Evolutionary conservation across 1,140 invertebrate genomes (phyloP).

Genomic region (Ctenoplectra terminalis): DNA sequence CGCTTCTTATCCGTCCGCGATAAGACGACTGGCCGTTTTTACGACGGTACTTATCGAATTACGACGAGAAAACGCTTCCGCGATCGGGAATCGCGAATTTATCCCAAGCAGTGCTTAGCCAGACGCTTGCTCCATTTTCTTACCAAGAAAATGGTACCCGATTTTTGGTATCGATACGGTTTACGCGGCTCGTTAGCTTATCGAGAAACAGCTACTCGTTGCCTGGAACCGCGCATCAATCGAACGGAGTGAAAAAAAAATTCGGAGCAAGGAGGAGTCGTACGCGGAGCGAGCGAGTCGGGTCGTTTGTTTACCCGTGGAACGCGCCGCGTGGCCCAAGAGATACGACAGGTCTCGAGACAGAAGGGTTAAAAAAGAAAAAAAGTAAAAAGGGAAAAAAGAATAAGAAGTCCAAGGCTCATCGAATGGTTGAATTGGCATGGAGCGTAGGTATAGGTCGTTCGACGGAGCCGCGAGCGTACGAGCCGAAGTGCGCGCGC

Average conservation of each 20-base stretch:
- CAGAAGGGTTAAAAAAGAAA: too few species aligned
- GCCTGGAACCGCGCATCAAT: too few species aligned
- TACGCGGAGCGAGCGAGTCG: not conserved
- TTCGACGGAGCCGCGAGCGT: constrained; percentile 11
- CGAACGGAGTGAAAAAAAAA: not conserved
- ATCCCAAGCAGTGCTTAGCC: not conserved
- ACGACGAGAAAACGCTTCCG: not conserved
- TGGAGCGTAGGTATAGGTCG: not conserved
- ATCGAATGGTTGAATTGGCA: constrained; percentile 40
- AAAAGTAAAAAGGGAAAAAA: not conserved
- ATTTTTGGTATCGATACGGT: not conserved
- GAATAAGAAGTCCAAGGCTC: constrained; percentile 11
- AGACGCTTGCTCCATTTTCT: not conserved
- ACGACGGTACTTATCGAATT: not conserved
- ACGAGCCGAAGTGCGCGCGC: constrained; percentile 51
- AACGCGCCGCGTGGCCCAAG: constrained; percentile 9
- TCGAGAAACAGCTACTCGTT: not conserved
- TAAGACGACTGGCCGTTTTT: not conserved
- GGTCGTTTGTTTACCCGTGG: constrained; percentile 31
- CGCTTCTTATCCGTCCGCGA: constrained; percentile 8
- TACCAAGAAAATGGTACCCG: not conserved
- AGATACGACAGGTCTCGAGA: not conserved
- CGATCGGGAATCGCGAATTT: not conserved
- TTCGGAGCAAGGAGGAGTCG: not conserved
- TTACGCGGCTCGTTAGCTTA: constrained; percentile 23